Conservation (phyloP, 2,113 vertebrate species). For the Alouatta palliata region DNA sequence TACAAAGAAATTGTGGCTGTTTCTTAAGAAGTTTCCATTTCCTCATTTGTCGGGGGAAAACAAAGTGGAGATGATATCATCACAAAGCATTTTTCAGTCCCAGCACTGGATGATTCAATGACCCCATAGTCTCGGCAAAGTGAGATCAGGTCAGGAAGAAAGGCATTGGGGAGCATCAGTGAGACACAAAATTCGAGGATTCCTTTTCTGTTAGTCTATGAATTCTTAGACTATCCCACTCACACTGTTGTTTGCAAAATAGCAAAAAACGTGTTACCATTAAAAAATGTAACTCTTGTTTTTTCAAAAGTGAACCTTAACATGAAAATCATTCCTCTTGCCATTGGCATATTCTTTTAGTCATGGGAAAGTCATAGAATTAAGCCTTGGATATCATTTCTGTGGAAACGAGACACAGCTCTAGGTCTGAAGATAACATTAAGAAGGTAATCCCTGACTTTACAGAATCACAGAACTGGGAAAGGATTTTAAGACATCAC, state of each 20-base stretch:
- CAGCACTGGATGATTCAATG: background rate
- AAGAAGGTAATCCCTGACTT: background rate
- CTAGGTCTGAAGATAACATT: background rate
- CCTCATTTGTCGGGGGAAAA: conserved; percentile 18
- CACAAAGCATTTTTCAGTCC: background rate
- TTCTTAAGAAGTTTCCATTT: conserved; percentile 49
- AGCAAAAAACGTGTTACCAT: background rate
- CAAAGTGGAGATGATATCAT: background rate
- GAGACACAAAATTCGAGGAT: background rate
- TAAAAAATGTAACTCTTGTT: background rate
- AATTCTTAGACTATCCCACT: background rate
- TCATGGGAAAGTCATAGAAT: background rate
- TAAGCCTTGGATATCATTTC: background rate
- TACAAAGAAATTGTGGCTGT: conserved; percentile 13
- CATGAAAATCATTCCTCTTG: background rate
- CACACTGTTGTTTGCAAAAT: background rate
- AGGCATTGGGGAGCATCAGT: background rate
- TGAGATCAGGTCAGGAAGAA: background rate
- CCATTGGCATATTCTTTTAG: background rate
- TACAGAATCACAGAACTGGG: background rate
- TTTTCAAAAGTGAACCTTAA: background rate
- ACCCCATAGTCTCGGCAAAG: background rate
- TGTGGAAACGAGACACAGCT: background rate
- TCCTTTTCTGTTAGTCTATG: background rate
- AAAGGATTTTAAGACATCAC: background rate